Evolutionary conservation across 1,140 invertebrate species (phyloP).

Genomic region (Phthorimaea operculella): DNA sequence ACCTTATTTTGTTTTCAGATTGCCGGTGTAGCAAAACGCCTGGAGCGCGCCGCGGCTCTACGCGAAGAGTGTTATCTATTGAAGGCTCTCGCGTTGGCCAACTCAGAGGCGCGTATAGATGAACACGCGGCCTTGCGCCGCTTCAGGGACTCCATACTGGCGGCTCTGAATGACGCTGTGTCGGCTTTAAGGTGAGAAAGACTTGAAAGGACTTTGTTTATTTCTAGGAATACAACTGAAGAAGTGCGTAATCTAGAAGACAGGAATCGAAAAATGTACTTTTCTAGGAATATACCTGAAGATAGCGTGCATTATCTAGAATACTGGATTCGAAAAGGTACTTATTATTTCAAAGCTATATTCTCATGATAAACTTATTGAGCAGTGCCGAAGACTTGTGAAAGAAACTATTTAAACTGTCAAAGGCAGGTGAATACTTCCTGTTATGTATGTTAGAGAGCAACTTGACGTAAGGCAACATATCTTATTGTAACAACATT

Average conservation of each 20-base stretch:
- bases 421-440: too few species aligned
- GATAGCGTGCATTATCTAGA: too few species aligned
- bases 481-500: too few species aligned
- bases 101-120: slow-evolving; percentile 91
- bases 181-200: slow-evolving; percentile 74
- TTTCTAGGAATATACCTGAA: too few species aligned
- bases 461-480: too few species aligned
- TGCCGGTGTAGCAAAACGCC: slow-evolving; percentile 85
- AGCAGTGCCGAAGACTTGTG: too few species aligned
- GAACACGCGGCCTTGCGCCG: slow-evolving; percentile 84
- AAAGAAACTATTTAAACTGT: too few species aligned
- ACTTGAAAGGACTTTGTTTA: not conserved
- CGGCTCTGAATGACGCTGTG: slow-evolving; percentile 88
- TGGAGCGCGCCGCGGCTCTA: slow-evolving; percentile 83
- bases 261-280: too few species aligned
- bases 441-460: too few species aligned
- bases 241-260: not conserved
- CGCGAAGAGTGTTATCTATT: slow-evolving; percentile 94
- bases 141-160: slow-evolving; percentile 88
- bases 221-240: not conserved
- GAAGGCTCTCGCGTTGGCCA: slow-evolving; percentile 92
- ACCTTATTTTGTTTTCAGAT: slow-evolving; percentile 67
- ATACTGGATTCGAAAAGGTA: too few species aligned
- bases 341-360: too few species aligned
- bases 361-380: too few species aligned